Base-by-base conservation (phyloP, 2,797 vertebrate genomes). In the Otus scops region DNA sequence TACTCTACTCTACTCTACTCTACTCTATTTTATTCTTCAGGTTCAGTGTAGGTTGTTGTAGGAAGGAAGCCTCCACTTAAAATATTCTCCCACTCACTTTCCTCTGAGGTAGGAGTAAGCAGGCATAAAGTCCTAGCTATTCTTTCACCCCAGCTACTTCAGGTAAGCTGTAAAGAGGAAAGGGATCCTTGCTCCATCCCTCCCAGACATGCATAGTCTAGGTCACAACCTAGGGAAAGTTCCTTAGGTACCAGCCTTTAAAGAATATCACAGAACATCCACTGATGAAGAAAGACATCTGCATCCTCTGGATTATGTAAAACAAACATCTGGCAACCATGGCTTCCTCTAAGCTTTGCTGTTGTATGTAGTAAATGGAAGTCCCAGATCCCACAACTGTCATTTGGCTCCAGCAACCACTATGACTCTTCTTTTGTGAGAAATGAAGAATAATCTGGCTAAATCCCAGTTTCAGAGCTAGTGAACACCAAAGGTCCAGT, bases 361-460 rank as follows among this genome's bases (percentile, higher is more conserved):
- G 70, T 94, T 86, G 73, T 79, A 50, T 69, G 84, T 57, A 91
- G 83, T 47, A 96, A 96, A 93, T 96, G 65, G 68, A 95, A 95
- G 80, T 80, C 76, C 68, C 77, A 88, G 92, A 71, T 95, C 95
- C 77, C 92, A 92, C 83, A 87, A 95, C 94, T 94, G 88, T 92
- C 92, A 78, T 96, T 95, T 95, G 92, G 92, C 92, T 96, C 71
- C 71, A 94, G 41, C 75, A 92, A 96, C 71, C 21, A 45, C 73
- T 74, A 75, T 75, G 77, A 97, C 53, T 95, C 77, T 51, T 74
- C 13, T 96, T 95, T 81, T 95, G 95, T 95, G 79, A 95, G 92
- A 95, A 92, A 93, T 81, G 91, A 97, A 97, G 93, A 96, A 96
- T 95, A 96, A 96, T 92, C 91, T 97, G 96, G 91, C 94, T 94